phyloP scores from a whole-genome alignment of 2,113 vertebrate genomes.

The Galemys pyrenaicus region DNA sequence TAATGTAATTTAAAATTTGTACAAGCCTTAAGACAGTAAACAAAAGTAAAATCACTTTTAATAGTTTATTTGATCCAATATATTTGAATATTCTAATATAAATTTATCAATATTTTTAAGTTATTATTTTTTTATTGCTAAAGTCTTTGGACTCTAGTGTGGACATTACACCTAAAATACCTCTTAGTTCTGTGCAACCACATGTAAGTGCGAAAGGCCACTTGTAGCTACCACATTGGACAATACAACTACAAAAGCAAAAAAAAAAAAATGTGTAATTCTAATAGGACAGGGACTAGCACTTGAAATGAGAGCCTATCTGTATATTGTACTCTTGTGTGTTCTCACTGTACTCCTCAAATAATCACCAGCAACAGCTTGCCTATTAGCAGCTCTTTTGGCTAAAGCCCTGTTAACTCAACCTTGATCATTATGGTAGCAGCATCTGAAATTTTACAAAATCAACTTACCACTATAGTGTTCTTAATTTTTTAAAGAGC shows the following conservation, averaged over 20 bases:
- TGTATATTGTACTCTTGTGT: background rate
- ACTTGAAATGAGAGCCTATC: background rate
- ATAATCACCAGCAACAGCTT: background rate
- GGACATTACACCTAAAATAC: background rate
- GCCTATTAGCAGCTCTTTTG: background rate
- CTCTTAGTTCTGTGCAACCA: background rate
- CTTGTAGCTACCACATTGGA: background rate
- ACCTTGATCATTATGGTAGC: background rate
- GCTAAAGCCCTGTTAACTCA: background rate
- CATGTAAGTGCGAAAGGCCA: background rate
- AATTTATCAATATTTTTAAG: background rate
- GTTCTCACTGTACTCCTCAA: background rate
- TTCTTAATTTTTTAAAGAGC: background rate
- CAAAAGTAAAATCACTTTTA: background rate
- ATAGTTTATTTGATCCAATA: background rate
- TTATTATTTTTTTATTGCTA: background rate
- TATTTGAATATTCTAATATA: background rate
- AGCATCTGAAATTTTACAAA: slow-evolving; percentile 16
- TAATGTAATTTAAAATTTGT: background rate
- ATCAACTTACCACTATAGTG: background rate
- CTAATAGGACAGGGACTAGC: background rate
- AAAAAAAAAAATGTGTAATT: background rate
- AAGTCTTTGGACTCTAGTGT: background rate
- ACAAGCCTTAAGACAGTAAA: background rate
- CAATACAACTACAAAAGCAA: background rate